Evolutionary conservation across 2,113 vertebrate species (phyloP), one percentile per base, ranked within the genome.

Genomic region (Lanius ludovicianus): DNA sequence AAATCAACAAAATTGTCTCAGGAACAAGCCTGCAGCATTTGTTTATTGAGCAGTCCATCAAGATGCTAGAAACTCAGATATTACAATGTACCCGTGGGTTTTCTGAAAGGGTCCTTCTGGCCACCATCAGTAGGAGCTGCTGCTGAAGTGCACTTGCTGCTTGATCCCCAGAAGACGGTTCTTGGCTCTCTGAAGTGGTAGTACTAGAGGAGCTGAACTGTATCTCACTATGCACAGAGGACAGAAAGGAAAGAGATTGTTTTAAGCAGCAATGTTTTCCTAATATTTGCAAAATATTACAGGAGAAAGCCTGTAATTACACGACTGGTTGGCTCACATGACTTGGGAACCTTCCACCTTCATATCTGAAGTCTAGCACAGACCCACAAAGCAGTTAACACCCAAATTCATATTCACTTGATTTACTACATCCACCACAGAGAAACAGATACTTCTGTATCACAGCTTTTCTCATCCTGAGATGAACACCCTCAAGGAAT

Each of bases 171-270:
- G 94, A 99, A 78, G 98, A 97, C 0, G 97, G 98, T 2, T 99
- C 99, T 79, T 99, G 99, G 88, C 99, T 98, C 96, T 99, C 99
- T 14, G 98, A 98, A 71, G 98, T 97, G 17, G 96, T 97, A 5
- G 99, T 99, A 91, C 99, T 99, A 41, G 99, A 99, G 28, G 99
- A 99, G 27, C 99, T 99, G 75, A 98, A 98, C 68, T 98, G 99
- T 39, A 98, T 95, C 96, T 99, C 99, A 92, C 99, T 99, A 96
- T 37, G 78, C 49, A 97, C 50, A 97, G 28, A 68, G 39, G 23
- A n/a, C 3, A 78, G 49, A 92, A 75, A 87, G 41, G 53, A 71
- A 78, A 52, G 30, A 68, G 4, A n/a, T 2, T 39, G 35, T 50
- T 93, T 87, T 59, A 87, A 50, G 50, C 25, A 84, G 62, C 16